Evolutionary conservation across 2,888 invertebrate species (phyloP).

Genomic region (Rhamnusium bicolor): DNA sequence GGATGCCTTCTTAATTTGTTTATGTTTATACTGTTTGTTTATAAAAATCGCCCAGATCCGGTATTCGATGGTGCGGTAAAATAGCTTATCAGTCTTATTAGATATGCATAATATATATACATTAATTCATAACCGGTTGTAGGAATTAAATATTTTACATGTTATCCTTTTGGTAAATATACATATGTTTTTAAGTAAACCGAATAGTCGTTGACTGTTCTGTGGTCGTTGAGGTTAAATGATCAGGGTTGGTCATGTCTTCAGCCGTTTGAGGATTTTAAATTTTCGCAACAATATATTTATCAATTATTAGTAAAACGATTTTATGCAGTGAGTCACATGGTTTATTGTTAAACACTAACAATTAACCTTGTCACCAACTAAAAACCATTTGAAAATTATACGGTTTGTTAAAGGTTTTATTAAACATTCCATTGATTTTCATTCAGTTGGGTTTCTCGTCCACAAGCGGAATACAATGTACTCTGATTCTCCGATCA

Average conservation of each 20-base stretch:
- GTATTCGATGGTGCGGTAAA: background rate
- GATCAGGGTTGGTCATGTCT: background rate
- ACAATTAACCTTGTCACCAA: slow-evolving; percentile 2
- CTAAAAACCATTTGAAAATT: background rate
- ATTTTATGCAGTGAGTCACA: background rate
- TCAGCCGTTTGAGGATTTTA: background rate
- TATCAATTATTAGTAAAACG: background rate
- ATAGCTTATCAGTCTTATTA: background rate
- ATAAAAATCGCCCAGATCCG: background rate
- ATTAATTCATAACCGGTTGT: background rate
- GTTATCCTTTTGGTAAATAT: too few relatives aligned
- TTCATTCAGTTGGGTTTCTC: slow-evolving; percentile 1
- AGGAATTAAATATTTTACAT: background rate
- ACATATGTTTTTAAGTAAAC: background rate
- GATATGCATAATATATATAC: background rate
- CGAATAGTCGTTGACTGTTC: too few relatives aligned
- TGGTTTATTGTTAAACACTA: background rate
- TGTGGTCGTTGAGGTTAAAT: too few relatives aligned
- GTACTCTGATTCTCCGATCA: slow-evolving; percentile 27
- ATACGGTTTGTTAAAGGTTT: background rate
- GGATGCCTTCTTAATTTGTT: slow-evolving; percentile 2
- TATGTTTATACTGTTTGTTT: slow-evolving; percentile 14
- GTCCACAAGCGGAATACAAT: background rate
- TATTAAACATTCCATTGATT: slow-evolving; percentile 9
- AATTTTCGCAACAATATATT: background rate